Percentiles rank a stretch among this genome's conserved stretches.
Evolutionary conservation across 2,888 invertebrate species (phyloP).

Genomic region (Molorchus minor): DNA sequence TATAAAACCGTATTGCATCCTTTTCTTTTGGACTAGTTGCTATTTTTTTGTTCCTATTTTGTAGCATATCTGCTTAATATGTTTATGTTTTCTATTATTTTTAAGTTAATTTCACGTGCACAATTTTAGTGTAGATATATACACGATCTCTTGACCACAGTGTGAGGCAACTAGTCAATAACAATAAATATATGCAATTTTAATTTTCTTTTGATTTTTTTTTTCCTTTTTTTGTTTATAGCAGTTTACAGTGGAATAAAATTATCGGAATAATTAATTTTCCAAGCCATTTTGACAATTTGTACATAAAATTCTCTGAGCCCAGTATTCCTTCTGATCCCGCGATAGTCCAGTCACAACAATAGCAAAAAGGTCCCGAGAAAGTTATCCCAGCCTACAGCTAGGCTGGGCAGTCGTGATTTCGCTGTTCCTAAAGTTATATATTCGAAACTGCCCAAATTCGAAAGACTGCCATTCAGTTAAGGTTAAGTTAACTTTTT

Average conservation of each 20-base stretch:
- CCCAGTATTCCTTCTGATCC: slow-evolving; percentile 60
- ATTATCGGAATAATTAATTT: slow-evolving; percentile 41
- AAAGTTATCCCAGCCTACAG: slow-evolving; percentile 56
- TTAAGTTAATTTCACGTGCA: slow-evolving; percentile 55
- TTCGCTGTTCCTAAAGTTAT: slow-evolving; percentile 62
- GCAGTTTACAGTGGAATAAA: slow-evolving; percentile 54
- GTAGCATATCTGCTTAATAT: slow-evolving; percentile 49
- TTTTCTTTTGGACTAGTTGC: slow-evolving; percentile 51
- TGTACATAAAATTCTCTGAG: slow-evolving; percentile 52
- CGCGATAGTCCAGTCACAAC: slow-evolving; percentile 55
- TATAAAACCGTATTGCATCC: slow-evolving; percentile 14
- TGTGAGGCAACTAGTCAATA: slow-evolving; percentile 65
- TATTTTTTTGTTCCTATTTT: slow-evolving; percentile 41
- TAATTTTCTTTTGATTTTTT: slow-evolving; percentile 53
- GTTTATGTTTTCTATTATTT: slow-evolving; percentile 38
- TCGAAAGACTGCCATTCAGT: slow-evolving; percentile 63
- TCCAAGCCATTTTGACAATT: slow-evolving; percentile 38
- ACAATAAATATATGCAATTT: slow-evolving; percentile 56
- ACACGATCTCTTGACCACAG: slow-evolving; percentile 60
- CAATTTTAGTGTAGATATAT: slow-evolving; percentile 55
- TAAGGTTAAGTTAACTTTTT: slow-evolving; percentile 54
- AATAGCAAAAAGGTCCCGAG: slow-evolving; percentile 53
- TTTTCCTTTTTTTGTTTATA: slow-evolving; percentile 39
- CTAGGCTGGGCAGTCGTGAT: slow-evolving; percentile 59
- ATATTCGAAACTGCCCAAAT: slow-evolving; percentile 63